phyloP scores from a whole-genome alignment of 2,113 vertebrate genomes.

The Echinops telfairi region DNA sequence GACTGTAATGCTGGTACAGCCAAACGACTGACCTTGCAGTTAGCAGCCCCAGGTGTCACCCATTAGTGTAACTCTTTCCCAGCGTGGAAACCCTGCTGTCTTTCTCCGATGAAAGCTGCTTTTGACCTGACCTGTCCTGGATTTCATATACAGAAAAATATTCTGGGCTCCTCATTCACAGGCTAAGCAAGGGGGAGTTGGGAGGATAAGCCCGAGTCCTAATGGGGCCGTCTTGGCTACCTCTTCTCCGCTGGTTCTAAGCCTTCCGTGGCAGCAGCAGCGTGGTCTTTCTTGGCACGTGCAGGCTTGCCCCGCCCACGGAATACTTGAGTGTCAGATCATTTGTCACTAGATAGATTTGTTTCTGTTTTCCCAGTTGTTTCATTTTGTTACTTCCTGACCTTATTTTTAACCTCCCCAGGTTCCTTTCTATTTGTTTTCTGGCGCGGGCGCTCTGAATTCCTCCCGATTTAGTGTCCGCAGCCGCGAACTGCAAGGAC shows the following conservation, averaged over 20 bases:
- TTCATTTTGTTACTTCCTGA: conserved; percentile 72
- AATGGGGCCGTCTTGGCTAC: not conserved
- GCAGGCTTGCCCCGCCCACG: not conserved
- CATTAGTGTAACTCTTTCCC: no score
- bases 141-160: no score
- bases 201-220: not conserved
- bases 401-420: conserved; percentile 73
- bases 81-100: no score
- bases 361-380: conserved; percentile 70
- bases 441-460: conserved; percentile 39
- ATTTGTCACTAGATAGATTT: conserved; percentile 58
- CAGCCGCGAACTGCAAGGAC: conserved; percentile 40
- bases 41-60: no score
- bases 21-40: no score
- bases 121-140: no score
- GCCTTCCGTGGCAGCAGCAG: not conserved
- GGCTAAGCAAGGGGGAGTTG: no score
- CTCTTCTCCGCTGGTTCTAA: not conserved
- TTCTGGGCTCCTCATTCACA: no score
- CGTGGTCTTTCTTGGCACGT: conserved; percentile 9
- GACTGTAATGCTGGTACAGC: no score
- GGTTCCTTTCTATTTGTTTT: conserved; percentile 67
- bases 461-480: conserved; percentile 61
- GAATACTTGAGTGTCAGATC: conserved; percentile 32
- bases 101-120: no score